These are phyloP conservation scores for Hoplostethus atlanticus DNA, from an alignment of 2,797 vertebrate species.

Conservation along the genomic window DNA sequence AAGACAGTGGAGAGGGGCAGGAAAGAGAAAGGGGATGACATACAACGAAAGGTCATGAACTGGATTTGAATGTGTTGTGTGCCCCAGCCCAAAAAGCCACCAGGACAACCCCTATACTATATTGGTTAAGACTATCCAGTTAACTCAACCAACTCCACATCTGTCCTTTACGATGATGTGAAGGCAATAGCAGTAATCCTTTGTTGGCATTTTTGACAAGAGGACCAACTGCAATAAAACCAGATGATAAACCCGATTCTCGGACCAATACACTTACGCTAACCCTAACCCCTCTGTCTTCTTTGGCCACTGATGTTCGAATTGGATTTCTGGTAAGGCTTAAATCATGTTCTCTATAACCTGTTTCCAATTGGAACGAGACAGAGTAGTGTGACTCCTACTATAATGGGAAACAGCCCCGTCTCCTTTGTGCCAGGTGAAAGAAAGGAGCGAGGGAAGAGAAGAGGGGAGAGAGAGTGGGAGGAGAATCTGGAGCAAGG, in stretches of 20 bases:
- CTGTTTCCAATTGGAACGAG: conserved; percentile 77
- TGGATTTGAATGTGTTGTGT: not conserved
- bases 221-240: not conserved
- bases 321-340: conserved; percentile 45
- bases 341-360: conserved; percentile 58
- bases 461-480: conserved; percentile 24
- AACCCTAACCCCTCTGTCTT: conserved; percentile 16
- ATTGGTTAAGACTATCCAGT: not conserved
- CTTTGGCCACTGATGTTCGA: conserved; percentile 40
- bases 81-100: not conserved
- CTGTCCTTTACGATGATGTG: conserved; percentile 24
- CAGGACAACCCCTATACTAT: conserved; percentile 4
- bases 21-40: not conserved
- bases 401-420: conserved; percentile 79
- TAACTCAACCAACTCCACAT: conserved; percentile 36
- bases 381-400: conserved; percentile 63
- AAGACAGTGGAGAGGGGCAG: not conserved
- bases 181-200: conserved; percentile 27
- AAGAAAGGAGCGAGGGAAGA: conserved; percentile 15
- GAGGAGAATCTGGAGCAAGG: conserved; percentile 55
- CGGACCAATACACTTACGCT: conserved; percentile 26
- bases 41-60: not conserved
- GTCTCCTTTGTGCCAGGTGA: conserved; percentile 57
- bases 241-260: conserved; percentile 2
- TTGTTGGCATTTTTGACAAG: not conserved